Base-by-base conservation (phyloP, 2,888 invertebrate genomes). In the Xestia sexstrigata region DNA sequence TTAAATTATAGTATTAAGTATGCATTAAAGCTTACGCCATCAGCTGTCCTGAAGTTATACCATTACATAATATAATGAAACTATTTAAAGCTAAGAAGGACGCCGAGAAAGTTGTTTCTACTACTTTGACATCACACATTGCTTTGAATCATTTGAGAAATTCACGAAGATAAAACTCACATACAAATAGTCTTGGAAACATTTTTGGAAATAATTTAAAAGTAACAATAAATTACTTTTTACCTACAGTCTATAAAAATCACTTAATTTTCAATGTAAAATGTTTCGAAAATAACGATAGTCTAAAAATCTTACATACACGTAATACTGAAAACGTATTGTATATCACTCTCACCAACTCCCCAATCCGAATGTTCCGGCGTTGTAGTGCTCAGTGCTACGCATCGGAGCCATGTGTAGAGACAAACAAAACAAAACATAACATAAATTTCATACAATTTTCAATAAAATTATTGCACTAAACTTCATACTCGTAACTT, bases 381-480 rank as follows among this genome's bases (percentile, higher is more conserved):
- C 91, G 90, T 89, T 89, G 88, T 88, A 87, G 60, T 72, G 72
- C 72, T 89, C 65, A 65, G 90, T 89, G 92, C 90, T 89, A 90
- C 79, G 78, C 74, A 63, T 80, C 88, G 92, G 90, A 93, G 91
- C 92, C 91, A 92, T 91, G 91, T 92, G 89, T 91, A 92, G 91
- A 94, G 93, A 93, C 91, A 91, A 95, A 95, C 93, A 95, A 95
- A 95, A 95, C 93, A 95, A 95, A 95, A 95, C 93, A 93, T 93
- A 95, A 95, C 95, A 94, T 95, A 95, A 94, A 94, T 95, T 96
- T 94, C 93, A 95, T 95, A 95, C 94, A 94, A 94, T 94, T 95
- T 95, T 95, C 93, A 95, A 95, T 96, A 95, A 95, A 95, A 95
- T 95, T 96, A 96, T 96, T 96, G 96, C 96, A 96, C 96, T 96